Conservation (phyloP, 2,888 invertebrate species). For the Mayetiola destructor region DNA sequence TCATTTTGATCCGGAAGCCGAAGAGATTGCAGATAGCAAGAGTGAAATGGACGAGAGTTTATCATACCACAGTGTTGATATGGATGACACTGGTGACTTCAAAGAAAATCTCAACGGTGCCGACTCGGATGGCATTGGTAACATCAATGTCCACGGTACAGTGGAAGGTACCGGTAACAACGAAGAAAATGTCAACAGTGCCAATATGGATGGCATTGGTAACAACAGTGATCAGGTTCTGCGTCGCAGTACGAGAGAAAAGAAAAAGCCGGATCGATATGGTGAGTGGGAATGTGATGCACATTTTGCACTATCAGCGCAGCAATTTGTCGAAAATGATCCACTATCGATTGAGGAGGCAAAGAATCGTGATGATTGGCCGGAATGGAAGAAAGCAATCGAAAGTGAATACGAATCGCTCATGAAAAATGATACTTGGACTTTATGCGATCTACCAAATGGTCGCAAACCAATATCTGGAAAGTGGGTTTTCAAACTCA, state of each 20-base stretch:
- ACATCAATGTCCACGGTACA: not conserved
- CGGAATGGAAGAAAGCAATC: conserved; percentile 21
- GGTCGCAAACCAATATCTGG: conserved; percentile 17
- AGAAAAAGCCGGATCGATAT: not conserved
- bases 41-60: too few relatives aligned
- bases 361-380: conserved; percentile 13
- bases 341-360: conserved; percentile 15
- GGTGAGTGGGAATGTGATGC: not conserved
- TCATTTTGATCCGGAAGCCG: not conserved
- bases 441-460: conserved; percentile 19
- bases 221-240: not conserved
- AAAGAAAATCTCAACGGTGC: not conserved
- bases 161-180: not conserved
- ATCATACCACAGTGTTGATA: not conserved
- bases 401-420: conserved; percentile 21
- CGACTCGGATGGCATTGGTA: not conserved
- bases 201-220: conserved; percentile 1
- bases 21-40: not conserved
- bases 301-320: conserved; percentile 14
- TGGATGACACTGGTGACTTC: not conserved
- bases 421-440: conserved; percentile 20
- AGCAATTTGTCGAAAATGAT: conserved; percentile 14
- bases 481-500: conserved; percentile 16
- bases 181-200: conserved; percentile 1
- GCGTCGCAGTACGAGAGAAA: not conserved